Conservation (phyloP, 1,140 invertebrate species). For the Pachypeltis micranthus region DNA sequence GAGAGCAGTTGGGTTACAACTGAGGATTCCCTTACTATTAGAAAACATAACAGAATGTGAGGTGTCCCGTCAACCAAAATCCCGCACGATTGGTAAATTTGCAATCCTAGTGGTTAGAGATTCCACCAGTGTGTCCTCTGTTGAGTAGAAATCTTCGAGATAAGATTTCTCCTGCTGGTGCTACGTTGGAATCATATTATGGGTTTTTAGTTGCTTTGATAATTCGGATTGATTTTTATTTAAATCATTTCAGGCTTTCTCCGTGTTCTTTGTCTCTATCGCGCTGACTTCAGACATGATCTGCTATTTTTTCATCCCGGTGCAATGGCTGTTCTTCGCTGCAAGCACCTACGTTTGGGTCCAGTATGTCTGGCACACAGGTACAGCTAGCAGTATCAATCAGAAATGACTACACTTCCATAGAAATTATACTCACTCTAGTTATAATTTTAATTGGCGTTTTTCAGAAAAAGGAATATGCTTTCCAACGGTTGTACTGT, state of each 20-base stretch:
- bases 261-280: slow-evolving; percentile 95
- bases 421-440: neutral
- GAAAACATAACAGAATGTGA: no score
- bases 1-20: no score
- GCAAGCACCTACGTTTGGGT: slow-evolving; percentile 99
- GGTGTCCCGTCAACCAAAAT: no score
- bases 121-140: no score
- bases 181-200: no score
- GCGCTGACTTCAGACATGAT: slow-evolving; percentile 97
- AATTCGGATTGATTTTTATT: slow-evolving; percentile 1
- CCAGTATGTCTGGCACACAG: slow-evolving; percentile 97
- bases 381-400: no score
- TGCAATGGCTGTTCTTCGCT: slow-evolving; percentile 95
- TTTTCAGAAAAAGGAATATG: slow-evolving; percentile 79
- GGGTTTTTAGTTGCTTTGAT: no score
- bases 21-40: no score
- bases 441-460: slow-evolving; percentile 26
- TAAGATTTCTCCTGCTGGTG: no score
- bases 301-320: slow-evolving; percentile 97
- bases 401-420: neutral
- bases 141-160: no score
- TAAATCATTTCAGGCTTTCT: slow-evolving; percentile 74
- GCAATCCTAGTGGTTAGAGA: no score
- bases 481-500: slow-evolving; percentile 85
- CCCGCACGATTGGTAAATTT: no score